Evolutionary conservation across 2,797 vertebrate species (phyloP).

Genomic region (Gorsachius magnificus): DNA sequence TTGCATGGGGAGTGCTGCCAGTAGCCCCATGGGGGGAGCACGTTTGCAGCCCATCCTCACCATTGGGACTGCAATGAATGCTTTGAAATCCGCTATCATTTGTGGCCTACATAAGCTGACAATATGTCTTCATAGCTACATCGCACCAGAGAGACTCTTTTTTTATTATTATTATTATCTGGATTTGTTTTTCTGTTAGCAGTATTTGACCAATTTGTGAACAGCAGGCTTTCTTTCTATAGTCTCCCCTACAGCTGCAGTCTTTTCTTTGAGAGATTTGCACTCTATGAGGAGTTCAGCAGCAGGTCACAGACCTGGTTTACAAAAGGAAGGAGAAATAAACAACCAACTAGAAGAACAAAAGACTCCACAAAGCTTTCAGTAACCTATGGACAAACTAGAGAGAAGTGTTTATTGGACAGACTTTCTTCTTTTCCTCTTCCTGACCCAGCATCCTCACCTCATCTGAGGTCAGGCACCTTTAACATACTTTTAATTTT

Average conservation of each 20-base stretch:
- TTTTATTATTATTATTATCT: neutral
- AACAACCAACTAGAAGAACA: neutral
- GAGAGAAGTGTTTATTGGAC: neutral
- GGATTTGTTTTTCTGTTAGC: neutral
- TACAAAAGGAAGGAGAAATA: conserved; percentile 18
- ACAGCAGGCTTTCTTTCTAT: conserved; percentile 10
- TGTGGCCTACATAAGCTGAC: neutral
- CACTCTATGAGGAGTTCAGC: neutral
- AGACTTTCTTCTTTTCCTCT: neutral
- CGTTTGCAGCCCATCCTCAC: neutral
- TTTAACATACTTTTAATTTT: neutral
- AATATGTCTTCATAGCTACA: neutral
- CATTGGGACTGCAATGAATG: neutral
- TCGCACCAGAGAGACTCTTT: neutral
- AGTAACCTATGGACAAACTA: neutral
- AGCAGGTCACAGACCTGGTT: neutral
- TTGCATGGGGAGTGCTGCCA: neutral
- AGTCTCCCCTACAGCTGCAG: neutral
- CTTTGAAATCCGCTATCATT: neutral
- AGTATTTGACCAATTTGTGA: conserved; percentile 14
- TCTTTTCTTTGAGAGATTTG: conserved; percentile 11
- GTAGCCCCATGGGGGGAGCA: neutral
- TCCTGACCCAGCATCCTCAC: neutral
- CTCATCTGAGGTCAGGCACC: neutral
- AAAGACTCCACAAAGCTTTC: neutral